Evolutionary conservation across 2,113 vertebrate species (phyloP).

Genomic region (Erinaceus europaeus): DNA sequence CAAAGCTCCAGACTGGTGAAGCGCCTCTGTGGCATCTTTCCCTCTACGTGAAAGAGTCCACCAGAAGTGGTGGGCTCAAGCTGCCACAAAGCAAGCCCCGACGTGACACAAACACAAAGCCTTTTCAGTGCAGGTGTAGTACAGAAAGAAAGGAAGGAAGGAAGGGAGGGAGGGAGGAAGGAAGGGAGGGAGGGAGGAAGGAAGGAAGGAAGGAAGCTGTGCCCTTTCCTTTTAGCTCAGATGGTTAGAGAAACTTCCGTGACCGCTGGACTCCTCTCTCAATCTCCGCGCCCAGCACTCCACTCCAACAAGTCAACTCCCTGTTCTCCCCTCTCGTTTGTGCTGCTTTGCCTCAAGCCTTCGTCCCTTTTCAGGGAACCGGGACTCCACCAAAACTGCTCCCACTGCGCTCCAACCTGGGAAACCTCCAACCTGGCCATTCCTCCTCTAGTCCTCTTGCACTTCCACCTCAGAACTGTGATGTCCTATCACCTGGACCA

Average conservation of each 20-base stretch:
- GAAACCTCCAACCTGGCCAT: not conserved
- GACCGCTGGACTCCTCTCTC: not conserved
- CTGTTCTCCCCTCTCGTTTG: not conserved
- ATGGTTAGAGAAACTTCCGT: not conserved
- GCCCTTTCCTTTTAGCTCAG: not conserved
- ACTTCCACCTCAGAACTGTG: not conserved
- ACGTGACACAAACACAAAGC: too few species aligned
- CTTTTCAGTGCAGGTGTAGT: not conserved
- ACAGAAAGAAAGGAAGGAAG: not conserved
- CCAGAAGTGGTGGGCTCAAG: too few species aligned
- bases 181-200: too few species aligned
- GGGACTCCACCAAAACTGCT: not conserved
- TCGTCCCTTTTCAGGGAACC: not conserved
- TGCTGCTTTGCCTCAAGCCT: not conserved
- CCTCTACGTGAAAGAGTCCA: too few species aligned
- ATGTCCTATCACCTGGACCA: too few species aligned
- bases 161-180: too few species aligned
- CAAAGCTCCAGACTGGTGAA: too few species aligned
- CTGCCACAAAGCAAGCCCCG: too few species aligned
- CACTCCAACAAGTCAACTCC: not conserved
- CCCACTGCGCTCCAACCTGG: not conserved
- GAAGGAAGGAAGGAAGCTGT: too few species aligned
- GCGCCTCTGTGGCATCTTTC: too few species aligned
- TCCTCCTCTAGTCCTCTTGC: not conserved
- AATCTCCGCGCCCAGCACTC: not conserved